A percentile compares a stretch with the other conserved stretches of the same genome.
Conservation (phyloP, 2,888 invertebrate species). For the Trachelus troglodyta region DNA sequence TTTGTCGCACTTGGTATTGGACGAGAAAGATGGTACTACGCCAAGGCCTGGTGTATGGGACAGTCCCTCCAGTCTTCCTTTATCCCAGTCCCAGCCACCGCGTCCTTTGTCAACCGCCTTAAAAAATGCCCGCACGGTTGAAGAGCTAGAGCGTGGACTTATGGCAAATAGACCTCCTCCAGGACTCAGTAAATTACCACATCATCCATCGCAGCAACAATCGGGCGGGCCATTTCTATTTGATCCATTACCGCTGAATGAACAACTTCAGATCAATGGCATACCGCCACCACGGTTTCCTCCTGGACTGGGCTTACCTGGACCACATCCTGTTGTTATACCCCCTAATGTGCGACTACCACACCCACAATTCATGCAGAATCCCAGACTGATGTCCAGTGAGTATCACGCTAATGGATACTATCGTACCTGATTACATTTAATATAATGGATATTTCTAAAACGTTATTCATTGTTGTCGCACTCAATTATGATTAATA, state of each 20-base stretch:
- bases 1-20: slow-evolving; percentile 71
- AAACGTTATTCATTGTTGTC: slow-evolving; percentile 9
- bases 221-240: slow-evolving; percentile 43
- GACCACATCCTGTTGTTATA: slow-evolving; percentile 61
- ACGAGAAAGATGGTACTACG: slow-evolving; percentile 69
- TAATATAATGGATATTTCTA: not conserved
- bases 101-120: slow-evolving; percentile 49
- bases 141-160: slow-evolving; percentile 78
- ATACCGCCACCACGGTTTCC: slow-evolving; percentile 61
- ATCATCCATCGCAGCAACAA: slow-evolving; percentile 38
- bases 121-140: slow-evolving; percentile 78
- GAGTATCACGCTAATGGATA: slow-evolving; percentile 25
- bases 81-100: slow-evolving; percentile 41
- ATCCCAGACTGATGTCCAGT: slow-evolving; percentile 53
- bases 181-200: slow-evolving; percentile 50
- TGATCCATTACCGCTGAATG: slow-evolving; percentile 46
- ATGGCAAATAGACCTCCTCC: slow-evolving; percentile 68
- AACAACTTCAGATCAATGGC: slow-evolving; percentile 50
- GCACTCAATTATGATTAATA: not conserved
- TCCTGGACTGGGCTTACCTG: slow-evolving; percentile 56
- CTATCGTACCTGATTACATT: not conserved
- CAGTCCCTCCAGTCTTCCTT: slow-evolving; percentile 55
- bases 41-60: slow-evolving; percentile 68
- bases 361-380: slow-evolving; percentile 61
- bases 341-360: slow-evolving; percentile 66